phyloP scores from a whole-genome alignment of 1,140 invertebrate species.

The Heliconius himera region DNA sequence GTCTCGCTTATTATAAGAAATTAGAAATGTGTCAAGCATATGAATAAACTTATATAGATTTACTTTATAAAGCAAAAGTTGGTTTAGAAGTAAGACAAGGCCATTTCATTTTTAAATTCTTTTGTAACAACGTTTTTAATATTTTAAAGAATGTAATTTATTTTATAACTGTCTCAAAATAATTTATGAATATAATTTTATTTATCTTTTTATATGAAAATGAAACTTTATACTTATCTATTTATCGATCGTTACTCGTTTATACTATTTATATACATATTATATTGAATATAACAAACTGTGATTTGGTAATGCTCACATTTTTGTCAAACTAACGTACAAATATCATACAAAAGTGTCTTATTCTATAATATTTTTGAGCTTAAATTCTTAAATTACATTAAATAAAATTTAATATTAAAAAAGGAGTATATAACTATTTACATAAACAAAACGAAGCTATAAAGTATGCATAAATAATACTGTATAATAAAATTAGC shows the following conservation, averaged over 20 bases:
- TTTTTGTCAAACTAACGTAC: slow-evolving; percentile 38
- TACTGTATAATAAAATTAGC: slow-evolving; percentile 50
- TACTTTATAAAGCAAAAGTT: too few relatives aligned
- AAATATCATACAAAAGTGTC: slow-evolving; percentile 26
- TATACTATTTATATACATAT: too few relatives aligned
- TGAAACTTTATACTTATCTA: background rate
- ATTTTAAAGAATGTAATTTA: too few relatives aligned
- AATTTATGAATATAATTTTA: too few relatives aligned
- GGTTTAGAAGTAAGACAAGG: too few relatives aligned
- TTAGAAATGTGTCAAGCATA: too few relatives aligned
- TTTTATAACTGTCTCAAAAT: too few relatives aligned
- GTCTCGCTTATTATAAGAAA: too few relatives aligned
- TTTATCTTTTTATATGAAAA: too few relatives aligned
- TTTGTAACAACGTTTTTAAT: too few relatives aligned
- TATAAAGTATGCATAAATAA: slow-evolving; percentile 45
- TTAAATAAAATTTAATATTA: background rate
- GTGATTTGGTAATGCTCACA: slow-evolving; percentile 68
- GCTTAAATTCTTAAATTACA: slow-evolving; percentile 13
- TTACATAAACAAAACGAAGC: slow-evolving; percentile 42
- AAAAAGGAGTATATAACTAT: slow-evolving; percentile 27
- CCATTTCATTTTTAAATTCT: too few relatives aligned
- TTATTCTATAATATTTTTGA: slow-evolving; percentile 29
- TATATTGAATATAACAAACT: slow-evolving; percentile 49
- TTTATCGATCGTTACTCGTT: background rate
- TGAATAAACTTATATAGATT: too few relatives aligned